Evolutionary conservation across 2,113 vertebrate species (phyloP), one percentile per base, ranked within the genome.

Genomic region (Odontophorus gujanensis): DNA sequence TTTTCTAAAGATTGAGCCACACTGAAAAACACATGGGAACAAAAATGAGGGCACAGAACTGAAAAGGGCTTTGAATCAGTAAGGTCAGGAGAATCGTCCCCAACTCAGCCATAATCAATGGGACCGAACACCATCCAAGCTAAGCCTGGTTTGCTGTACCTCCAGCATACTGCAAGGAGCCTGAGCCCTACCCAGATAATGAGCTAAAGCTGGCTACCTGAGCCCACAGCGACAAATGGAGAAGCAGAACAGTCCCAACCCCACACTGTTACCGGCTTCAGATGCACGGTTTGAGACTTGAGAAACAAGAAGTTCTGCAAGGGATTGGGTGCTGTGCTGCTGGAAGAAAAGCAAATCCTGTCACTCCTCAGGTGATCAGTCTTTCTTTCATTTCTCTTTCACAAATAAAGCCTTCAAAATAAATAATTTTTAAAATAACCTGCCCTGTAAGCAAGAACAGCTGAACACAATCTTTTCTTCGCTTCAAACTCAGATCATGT

Each of bases 1-100:
- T 85, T 82, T 61, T 66, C 5, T 48, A 43, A 91, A 81, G 51
- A 77, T 16, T 55, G 38, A 30, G 26, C 7, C 45, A 76, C 25
- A 4, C 57, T 73, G 8, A 68, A 85, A 93, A 73, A 68, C 0
- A 1, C 7, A 8, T 32, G n/a, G 9, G 13, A 76, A 79, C 5
- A 87, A 67, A 82, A 83, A 32, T 2, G 4, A 87, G 13, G 30
- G 17, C 62, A 57, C 7, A 63, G 25, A 81, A 95, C 7, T 21
- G n/a, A 72, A 83, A 77, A 34, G 45, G 25, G 36, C 22, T 79
- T 87, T 87, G n/a, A 45, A 72, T 11, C 48, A 85, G 45, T 22
- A 65, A 85, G 36, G 58, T 73, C 74, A 92, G 71, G 89, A 91
- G n/a, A 91, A 85, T 36, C 34, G 22, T 79, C 30, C 74, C 19